A percentile compares a stretch with the other conserved stretches of the same genome.
phyloP scores from a whole-genome alignment of 2,888 invertebrate species.

The Brachylomia viminalis region DNA sequence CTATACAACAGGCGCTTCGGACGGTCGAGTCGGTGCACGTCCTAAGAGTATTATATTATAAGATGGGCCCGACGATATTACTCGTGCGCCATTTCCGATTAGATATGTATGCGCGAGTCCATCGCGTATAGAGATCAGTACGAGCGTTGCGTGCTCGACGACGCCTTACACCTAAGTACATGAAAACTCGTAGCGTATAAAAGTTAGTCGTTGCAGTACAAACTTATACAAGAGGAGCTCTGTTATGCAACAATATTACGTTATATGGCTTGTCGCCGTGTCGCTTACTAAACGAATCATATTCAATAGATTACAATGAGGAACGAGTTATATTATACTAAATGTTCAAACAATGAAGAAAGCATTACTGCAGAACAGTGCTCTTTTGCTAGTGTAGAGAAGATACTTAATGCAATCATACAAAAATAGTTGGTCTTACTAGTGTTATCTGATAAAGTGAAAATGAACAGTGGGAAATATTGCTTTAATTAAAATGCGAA shows the following conservation, averaged over 20 bases:
- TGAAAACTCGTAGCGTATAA: constrained; percentile 58
- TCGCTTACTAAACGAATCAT: constrained; percentile 1
- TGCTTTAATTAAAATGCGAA: constrained; percentile 50
- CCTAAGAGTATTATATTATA: constrained; percentile 19
- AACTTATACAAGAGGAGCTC: constrained; percentile 51
- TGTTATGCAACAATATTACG: constrained; percentile 25
- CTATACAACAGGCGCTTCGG: constrained; percentile 65
- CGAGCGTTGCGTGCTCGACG: constrained; percentile 23
- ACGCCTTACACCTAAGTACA: constrained; percentile 41
- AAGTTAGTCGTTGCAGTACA: constrained; percentile 49
- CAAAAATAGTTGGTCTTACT: constrained; percentile 64
- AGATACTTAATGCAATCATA: constrained; percentile 53
- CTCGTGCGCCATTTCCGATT: constrained; percentile 42
- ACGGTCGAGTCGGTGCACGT: constrained; percentile 58
- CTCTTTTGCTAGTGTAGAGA: constrained; percentile 52
- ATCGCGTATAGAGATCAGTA: constrained; percentile 17
- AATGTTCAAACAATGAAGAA: constrained; percentile 34
- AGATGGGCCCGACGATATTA: constrained; percentile 7
- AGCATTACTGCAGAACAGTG: constrained; percentile 52
- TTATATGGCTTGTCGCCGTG: neutral
- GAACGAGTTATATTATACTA: constrained; percentile 28
- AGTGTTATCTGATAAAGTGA: constrained; percentile 29
- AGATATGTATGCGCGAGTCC: constrained; percentile 55
- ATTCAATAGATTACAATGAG: constrained; percentile 22
- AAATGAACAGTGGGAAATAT: constrained; percentile 54